phyloP scores from a whole-genome alignment of 2,113 vertebrate species.

The Tringa solitaria region DNA sequence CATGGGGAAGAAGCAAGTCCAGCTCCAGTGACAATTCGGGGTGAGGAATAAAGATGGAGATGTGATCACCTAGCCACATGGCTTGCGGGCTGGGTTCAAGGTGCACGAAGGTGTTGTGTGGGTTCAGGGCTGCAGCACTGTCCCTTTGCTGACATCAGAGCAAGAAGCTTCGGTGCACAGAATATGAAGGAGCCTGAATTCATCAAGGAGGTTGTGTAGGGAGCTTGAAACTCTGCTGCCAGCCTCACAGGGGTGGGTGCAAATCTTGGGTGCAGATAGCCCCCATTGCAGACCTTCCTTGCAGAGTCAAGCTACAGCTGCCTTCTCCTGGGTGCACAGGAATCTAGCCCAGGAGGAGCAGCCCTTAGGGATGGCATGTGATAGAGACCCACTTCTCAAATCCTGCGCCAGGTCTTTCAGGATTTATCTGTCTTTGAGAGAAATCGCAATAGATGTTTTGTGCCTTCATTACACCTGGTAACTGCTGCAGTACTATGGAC shows the following conservation, averaged over 20 bases:
- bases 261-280: neutral
- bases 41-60: neutral
- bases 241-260: neutral
- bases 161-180: neutral
- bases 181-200: neutral
- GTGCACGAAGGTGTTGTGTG: neutral
- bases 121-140: neutral
- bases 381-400: neutral
- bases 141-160: neutral
- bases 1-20: neutral
- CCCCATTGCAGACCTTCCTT: neutral
- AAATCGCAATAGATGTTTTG: neutral
- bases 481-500: neutral
- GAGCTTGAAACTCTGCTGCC: neutral
- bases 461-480: neutral
- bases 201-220: accelerated
- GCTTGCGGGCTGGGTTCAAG: neutral
- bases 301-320: neutral
- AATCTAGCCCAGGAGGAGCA: neutral
- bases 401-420: neutral
- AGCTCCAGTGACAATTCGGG: neutral
- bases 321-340: neutral
- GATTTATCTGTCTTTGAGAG: neutral
- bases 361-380: neutral
- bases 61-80: accelerated